phyloP scores from a whole-genome alignment of 2,113 vertebrate species.

The Salvelinus sp. region DNA sequence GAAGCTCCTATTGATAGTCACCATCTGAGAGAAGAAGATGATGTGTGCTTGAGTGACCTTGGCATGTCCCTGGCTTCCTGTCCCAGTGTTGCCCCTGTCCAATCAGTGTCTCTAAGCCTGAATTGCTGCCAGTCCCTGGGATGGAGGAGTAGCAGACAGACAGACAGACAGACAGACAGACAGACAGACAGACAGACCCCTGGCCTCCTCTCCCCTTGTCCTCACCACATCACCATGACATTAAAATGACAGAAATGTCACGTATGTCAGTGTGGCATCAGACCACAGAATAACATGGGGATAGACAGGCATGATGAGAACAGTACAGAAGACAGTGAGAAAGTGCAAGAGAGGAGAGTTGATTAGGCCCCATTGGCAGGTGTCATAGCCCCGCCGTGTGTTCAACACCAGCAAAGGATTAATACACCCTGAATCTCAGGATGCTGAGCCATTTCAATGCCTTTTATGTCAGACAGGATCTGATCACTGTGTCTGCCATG shows the following conservation, averaged over 20 bases:
- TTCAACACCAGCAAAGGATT: conserved; percentile 33
- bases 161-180: background rate
- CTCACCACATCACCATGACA: conserved; percentile 30
- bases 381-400: conserved; percentile 67
- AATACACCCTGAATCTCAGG: background rate
- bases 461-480: too few species aligned
- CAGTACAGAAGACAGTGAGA: background rate
- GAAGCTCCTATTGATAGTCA: too few species aligned
- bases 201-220: conserved; percentile 8
- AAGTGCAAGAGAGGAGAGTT: too few species aligned
- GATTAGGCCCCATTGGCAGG: conserved; percentile 19
- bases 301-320: background rate
- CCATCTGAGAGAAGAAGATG: too few species aligned
- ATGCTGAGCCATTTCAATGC: too few species aligned
- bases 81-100: too few species aligned
- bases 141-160: background rate
- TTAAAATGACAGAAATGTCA: conserved; percentile 47
- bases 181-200: background rate
- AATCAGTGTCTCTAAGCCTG: too few species aligned
- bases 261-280: conserved; percentile 16
- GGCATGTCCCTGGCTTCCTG: too few species aligned
- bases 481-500: too few species aligned
- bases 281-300: conserved; percentile 18
- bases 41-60: too few species aligned
- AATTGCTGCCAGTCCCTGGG: too few species aligned